phyloP scores from a whole-genome alignment of 2,888 invertebrate genomes.

The Diaprepes abbreviatus region DNA sequence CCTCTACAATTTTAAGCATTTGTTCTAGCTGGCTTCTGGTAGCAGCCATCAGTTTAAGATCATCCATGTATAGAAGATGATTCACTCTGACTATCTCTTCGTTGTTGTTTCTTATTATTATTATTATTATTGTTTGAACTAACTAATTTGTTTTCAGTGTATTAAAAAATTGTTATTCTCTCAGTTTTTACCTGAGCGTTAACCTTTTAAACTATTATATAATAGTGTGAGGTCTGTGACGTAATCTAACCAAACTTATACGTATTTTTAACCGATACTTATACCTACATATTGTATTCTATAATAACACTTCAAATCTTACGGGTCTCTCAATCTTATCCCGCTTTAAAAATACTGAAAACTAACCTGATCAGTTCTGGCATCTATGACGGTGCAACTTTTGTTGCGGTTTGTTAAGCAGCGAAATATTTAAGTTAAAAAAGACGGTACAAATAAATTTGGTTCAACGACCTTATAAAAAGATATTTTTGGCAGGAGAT shows the following conservation, averaged over 20 bases:
- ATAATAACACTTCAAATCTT: conserved; percentile 3
- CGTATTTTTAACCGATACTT: too few relatives aligned
- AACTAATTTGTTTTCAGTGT: too few relatives aligned
- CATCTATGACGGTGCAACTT: conserved; percentile 26
- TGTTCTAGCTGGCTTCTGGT: too few relatives aligned
- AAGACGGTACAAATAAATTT: conserved; percentile 9
- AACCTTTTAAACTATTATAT: too few relatives aligned
- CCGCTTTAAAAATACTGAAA: neutral
- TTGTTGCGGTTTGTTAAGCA: conserved; percentile 18
- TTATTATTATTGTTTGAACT: too few relatives aligned
- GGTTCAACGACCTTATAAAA: conserved; percentile 21
- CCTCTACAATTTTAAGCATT: too few relatives aligned
- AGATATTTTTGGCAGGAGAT: neutral
- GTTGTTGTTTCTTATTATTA: too few relatives aligned
- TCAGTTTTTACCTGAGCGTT: too few relatives aligned
- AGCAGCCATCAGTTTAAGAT: too few relatives aligned
- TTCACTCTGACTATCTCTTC: too few relatives aligned
- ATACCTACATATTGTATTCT: conserved; percentile 2
- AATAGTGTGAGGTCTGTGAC: neutral
- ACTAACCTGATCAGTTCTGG: conserved; percentile 18
- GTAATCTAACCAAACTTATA: neutral
- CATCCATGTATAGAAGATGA: too few relatives aligned
- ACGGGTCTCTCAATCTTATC: neutral
- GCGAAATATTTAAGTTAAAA: conserved; percentile 17
- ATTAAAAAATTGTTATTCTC: too few relatives aligned